phyloP scores from a whole-genome alignment of 2,888 invertebrate genomes.

The Pseudanteris insignis region DNA sequence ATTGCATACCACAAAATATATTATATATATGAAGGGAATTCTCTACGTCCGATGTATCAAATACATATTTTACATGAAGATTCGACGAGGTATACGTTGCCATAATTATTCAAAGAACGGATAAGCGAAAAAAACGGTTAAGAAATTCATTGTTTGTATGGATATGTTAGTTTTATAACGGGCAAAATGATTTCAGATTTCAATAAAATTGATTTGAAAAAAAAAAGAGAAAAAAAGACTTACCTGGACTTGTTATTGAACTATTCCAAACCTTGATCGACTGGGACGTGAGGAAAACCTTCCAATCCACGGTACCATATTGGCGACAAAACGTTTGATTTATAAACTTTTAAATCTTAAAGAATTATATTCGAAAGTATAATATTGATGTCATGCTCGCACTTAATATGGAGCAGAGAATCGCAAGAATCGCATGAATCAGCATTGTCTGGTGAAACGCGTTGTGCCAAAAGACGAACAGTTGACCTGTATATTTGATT shows the following conservation, averaged over 20 bases:
- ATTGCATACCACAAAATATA: slow-evolving; percentile 37
- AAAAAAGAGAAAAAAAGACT: neutral
- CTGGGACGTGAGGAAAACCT: too few species aligned
- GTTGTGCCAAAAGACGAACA: slow-evolving; percentile 34
- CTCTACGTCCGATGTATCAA: slow-evolving; percentile 34
- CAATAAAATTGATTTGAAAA: slow-evolving; percentile 36
- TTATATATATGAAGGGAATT: slow-evolving; percentile 34
- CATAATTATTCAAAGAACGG: slow-evolving; percentile 26
- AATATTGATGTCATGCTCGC: slow-evolving; percentile 22
- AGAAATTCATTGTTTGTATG: slow-evolving; percentile 23
- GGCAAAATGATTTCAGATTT: slow-evolving; percentile 18
- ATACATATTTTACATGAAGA: slow-evolving; percentile 37
- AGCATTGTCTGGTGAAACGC: slow-evolving; percentile 34
- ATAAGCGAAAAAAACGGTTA: slow-evolving; percentile 1
- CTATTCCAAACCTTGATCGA: neutral
- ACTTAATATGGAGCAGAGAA: slow-evolving; percentile 30
- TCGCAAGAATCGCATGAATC: slow-evolving; percentile 31
- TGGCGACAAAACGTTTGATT: slow-evolving; percentile 12
- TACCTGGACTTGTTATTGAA: neutral
- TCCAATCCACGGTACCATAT: neutral
- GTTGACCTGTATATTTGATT: slow-evolving; percentile 34
- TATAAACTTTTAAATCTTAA: slow-evolving; percentile 8
- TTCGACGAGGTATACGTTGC: slow-evolving; percentile 24
- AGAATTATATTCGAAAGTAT: slow-evolving; percentile 19
- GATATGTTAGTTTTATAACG: slow-evolving; percentile 31